These are phyloP conservation scores for Hippopotamus amphibius DNA, from an alignment of 2,113 vertebrate genomes.

Conservation along the genomic window DNA sequence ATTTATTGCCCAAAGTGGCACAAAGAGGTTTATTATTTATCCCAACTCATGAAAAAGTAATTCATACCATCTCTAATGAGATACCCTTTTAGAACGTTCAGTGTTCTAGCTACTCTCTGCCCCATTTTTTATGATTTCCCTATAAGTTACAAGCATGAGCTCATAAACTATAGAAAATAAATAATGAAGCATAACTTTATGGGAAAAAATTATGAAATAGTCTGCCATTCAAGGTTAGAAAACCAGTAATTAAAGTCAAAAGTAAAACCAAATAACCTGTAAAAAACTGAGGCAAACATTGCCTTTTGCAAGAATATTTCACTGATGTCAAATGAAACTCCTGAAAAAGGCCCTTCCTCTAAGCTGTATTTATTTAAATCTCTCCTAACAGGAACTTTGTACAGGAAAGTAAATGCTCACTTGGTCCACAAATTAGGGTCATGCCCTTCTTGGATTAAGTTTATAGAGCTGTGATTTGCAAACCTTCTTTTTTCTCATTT, in stretches of 20 bases:
- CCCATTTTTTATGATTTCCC: conserved; percentile 14
- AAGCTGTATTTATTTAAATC: conserved; percentile 62
- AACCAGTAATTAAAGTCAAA: conserved; percentile 44
- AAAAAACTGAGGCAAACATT: conserved; percentile 17
- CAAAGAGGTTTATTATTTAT: conserved; percentile 35
- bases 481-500: not conserved
- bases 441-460: not conserved
- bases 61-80: conserved; percentile 21
- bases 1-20: not conserved
- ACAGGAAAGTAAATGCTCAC: conserved; percentile 52
- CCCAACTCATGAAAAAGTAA: conserved; percentile 49
- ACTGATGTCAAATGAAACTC: conserved; percentile 20
- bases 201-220: conserved; percentile 37
- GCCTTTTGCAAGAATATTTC: conserved; percentile 29
- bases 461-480: conserved; percentile 34
- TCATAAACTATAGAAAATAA: conserved; percentile 52
- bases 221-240: conserved; percentile 47
- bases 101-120: not conserved
- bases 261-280: conserved; percentile 52
- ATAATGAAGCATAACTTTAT: conserved; percentile 60
- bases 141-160: not conserved
- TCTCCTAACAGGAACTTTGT: conserved; percentile 55
- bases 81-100: not conserved
- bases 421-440: conserved; percentile 29
- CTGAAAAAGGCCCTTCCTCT: conserved; percentile 41